Percentiles rank a stretch among this genome's conserved stretches.
Evolutionary conservation across 2,888 invertebrate species (phyloP).

Genomic region (Eupithecia dodoneata): DNA sequence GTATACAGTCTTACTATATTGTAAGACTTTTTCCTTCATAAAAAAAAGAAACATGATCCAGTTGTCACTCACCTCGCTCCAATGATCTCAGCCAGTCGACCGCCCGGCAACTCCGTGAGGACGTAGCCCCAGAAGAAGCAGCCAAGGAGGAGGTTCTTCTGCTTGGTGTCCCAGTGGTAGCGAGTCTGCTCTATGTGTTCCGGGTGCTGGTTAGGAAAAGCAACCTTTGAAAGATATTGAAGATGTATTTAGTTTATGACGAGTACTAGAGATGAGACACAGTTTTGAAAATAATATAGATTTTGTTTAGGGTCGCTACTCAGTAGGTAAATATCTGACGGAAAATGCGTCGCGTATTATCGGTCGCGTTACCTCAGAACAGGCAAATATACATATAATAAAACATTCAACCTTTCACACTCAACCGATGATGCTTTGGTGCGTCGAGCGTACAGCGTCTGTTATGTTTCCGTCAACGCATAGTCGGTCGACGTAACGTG

Average conservation of each 20-base stretch:
- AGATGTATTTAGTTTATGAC: background rate
- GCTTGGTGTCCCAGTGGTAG: conserved; percentile 91
- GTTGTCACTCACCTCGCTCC: conserved; percentile 76
- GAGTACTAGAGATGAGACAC: background rate
- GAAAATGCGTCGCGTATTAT: no score
- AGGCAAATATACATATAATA: no score
- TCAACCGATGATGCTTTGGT: no score
- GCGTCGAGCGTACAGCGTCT: no score
- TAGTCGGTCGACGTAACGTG: no score
- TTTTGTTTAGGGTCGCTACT: background rate
- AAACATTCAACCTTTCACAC: no score
- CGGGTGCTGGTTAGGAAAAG: conserved; percentile 63
- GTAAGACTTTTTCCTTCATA: background rate
- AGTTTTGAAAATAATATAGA: background rate
- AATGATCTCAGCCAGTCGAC: conserved; percentile 91
- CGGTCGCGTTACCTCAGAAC: no score
- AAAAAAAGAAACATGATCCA: background rate
- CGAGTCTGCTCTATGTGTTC: conserved; percentile 79
- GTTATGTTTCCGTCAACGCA: no score
- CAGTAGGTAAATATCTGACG: no score
- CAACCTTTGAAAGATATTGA: conserved; percentile 30
- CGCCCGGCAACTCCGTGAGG: conserved; percentile 94
- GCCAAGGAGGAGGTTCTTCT: conserved; percentile 92
- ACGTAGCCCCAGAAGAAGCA: conserved; percentile 97
- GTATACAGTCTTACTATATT: background rate